phyloP scores from a whole-genome alignment of 2,113 vertebrate species.

The Tylochromis polylepis region DNA sequence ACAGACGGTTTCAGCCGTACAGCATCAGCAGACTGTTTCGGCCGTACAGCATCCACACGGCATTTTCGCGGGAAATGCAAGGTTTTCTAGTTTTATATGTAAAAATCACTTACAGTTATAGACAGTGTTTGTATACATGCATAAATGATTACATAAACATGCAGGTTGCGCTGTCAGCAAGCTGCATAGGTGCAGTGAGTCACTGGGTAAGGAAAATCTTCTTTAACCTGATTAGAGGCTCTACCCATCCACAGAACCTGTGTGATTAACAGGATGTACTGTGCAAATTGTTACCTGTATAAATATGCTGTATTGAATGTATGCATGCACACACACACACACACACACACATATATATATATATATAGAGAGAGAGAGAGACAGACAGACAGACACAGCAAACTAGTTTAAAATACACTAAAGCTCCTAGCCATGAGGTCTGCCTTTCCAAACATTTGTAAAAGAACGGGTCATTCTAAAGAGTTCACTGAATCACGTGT shows the following conservation, averaged over 20 bases:
- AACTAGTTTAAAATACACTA: neutral
- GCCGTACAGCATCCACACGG: no score
- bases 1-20: no score
- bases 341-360: neutral
- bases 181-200: slow-evolving; percentile 17
- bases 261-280: slow-evolving; percentile 22
- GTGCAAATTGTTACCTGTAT: neutral
- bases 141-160: neutral
- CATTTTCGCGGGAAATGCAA: no score
- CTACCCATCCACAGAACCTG: neutral
- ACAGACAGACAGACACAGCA: neutral
- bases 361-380: neutral
- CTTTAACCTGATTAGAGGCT: slow-evolving; percentile 36
- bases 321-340: neutral
- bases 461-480: neutral
- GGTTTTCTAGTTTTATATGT: neutral
- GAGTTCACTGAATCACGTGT: neutral
- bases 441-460: neutral
- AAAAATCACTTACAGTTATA: neutral
- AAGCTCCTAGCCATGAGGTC: neutral
- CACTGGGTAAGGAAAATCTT: slow-evolving; percentile 6
- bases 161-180: neutral
- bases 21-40: no score
- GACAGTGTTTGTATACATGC: neutral
- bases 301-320: neutral